Evolutionary conservation across 2,888 invertebrate species (phyloP).

Genomic region (Zaprionus obscuricornis): DNA sequence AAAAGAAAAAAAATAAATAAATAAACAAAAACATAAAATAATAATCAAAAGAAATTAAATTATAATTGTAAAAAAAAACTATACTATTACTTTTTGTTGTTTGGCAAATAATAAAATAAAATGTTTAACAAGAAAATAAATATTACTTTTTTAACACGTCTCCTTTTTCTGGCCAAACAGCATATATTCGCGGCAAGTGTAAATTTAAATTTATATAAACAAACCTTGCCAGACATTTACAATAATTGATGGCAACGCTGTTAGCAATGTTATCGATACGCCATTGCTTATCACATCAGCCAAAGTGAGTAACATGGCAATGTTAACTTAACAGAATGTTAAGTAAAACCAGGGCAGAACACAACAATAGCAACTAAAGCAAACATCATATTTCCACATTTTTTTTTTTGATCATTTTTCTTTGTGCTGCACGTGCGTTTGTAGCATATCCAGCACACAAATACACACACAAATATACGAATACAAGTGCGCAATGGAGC

Average conservation of each 20-base stretch:
- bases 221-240: too few species aligned
- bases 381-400: conserved; percentile 37
- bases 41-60: conserved; percentile 42
- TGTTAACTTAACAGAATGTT: conserved; percentile 34
- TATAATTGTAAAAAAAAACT: conserved; percentile 32
- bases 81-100: too few species aligned
- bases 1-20: conserved; percentile 4
- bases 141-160: background rate
- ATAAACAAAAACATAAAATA: too few species aligned
- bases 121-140: conserved; percentile 1
- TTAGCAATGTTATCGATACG: conserved; percentile 52
- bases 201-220: too few species aligned
- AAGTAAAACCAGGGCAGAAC: conserved; percentile 34
- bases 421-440: conserved; percentile 48
- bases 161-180: too few species aligned
- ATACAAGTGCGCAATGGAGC: conserved; percentile 65
- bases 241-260: too few species aligned
- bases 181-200: too few species aligned
- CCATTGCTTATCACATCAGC: background rate
- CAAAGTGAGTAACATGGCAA: conserved; percentile 15
- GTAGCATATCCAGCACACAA: conserved; percentile 16
- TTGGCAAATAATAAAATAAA: conserved; percentile 10
- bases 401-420: conserved; percentile 33
- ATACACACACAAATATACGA: background rate
- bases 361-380: conserved; percentile 12